Evolutionary conservation across 92 coral and sea anemone genomes (phyloP), one percentile per base, ranked within the genome.

Genomic region (Umimayanthus kanabou): DNA sequence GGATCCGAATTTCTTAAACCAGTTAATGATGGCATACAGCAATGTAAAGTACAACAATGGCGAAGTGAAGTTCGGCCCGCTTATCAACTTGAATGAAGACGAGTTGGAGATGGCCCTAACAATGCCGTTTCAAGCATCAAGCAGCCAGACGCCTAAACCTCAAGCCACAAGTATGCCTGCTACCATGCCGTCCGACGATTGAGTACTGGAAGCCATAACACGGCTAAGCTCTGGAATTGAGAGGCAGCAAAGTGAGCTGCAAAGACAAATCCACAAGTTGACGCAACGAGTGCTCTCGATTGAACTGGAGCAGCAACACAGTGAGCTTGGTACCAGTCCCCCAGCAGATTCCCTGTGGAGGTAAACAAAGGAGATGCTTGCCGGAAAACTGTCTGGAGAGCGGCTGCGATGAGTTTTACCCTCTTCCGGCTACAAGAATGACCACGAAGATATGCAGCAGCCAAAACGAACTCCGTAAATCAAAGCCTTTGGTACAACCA

Each of bases 401-500:
- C 50, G 14, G 71, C 61, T 29, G 84, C 64, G 84, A 79, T 37
- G 30, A 29, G 43, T 47, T 47, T 9, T 39, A 45, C n/a, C 73
- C 15, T 4, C 47, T 69, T 84, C n/a, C 50, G 50, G 50, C 50
- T 45, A 90, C 86, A 81, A 82, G 37, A 77, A 61, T 69, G 69
- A 87, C 11, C 22, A 43, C 65, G 11, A 65, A 49, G 14, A 70
- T 18, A 2, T 25, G 39, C 29, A 71, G 14, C 20, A 74, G 80
- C 81, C 33, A 86, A 47, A 73, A 45, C 40, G 16, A 69, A 25
- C 87, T 78, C 45, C 30, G 58, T 7, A 43, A 28, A 88, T 85
- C 81, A 65, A 91, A 91, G 86, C 93, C 90, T 18, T 53, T 76
- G 28, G 87, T 80, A 73, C 86, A 67, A 28, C 90, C 94, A 0